Evolutionary conservation across 2,888 invertebrate genomes (phyloP).

Genomic region (Leucania comma): DNA sequence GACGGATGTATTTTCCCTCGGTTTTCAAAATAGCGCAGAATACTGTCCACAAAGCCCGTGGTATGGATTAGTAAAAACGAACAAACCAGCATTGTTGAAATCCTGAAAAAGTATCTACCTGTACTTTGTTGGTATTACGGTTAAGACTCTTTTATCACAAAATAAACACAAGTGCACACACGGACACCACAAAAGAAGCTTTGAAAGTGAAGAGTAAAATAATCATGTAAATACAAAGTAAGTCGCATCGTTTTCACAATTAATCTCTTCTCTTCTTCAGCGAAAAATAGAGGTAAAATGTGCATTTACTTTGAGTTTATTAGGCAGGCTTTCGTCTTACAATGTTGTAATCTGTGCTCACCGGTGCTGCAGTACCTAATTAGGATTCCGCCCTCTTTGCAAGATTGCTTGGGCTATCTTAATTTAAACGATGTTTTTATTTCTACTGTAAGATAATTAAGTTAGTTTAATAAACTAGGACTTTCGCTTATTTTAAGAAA

Average conservation of each 20-base stretch:
- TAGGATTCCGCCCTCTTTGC: constrained; percentile 70
- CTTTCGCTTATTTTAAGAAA: constrained; percentile 12
- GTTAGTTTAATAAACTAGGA: constrained; percentile 21
- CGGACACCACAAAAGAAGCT: constrained; percentile 23
- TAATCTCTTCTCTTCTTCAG: constrained; percentile 29
- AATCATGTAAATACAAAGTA: constrained; percentile 29
- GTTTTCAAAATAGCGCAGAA: not conserved
- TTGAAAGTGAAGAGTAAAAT: constrained; percentile 23
- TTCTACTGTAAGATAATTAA: constrained; percentile 10
- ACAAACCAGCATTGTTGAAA: not conserved
- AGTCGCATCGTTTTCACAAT: constrained; percentile 33
- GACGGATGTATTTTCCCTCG: not conserved
- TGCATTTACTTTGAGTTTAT: constrained; percentile 66
- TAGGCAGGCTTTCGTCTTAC: constrained; percentile 66
- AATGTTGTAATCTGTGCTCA: constrained; percentile 74
- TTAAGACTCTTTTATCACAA: not conserved
- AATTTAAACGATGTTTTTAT: constrained; percentile 40
- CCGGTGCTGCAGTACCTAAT: constrained; percentile 75
- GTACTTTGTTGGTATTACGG: not conserved
- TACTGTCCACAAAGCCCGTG: not conserved
- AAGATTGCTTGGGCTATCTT: constrained; percentile 50
- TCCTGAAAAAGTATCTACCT: not conserved
- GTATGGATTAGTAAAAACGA: not conserved
- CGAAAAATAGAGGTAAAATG: constrained; percentile 28
- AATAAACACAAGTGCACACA: constrained; percentile 5